Base-by-base conservation (phyloP, 2,888 invertebrate species). In the Eupithecia exiguata region DNA sequence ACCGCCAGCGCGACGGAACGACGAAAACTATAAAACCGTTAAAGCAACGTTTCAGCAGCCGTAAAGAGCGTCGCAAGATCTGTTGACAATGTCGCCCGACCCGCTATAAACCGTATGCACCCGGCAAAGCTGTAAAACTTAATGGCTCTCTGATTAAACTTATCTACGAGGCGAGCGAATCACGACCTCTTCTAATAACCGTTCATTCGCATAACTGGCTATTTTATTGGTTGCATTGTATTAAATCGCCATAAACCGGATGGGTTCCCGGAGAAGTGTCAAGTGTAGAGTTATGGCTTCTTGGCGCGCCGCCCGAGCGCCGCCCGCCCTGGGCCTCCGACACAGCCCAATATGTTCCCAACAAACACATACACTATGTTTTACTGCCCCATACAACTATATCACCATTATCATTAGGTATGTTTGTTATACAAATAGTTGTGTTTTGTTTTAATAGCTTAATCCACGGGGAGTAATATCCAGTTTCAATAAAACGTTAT, bases 11-110 rank as follows among this genome's bases (percentile, higher is more conserved):
- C 91, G 91, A 89, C 92, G 92, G 86, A 92, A 92, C 91, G 92
- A 90, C 93, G 89, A 91, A 93, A 93, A 94, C 94, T 94, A 94
- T 94, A 94, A 94, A 94, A 94, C 92, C 89, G 93, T 93, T 94
- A 94, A 94, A 94, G 93, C 91, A 93, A 92, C 93, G 92, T 94
- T 94, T 93, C 93, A 93, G 91, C 91, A 92, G 93, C 92, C 88
- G 93, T 94, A 94, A 94, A 94, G 94, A 93, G 91, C 90, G 91
- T 91, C 91, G 91, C 92, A 89, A 92, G 94, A 93, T 94, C 93
- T 94, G 93, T 94, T 93, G 94, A 94, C 94, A 94, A 94, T 94
- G 94, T 94, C 93, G 91, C 90, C 90, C 88, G 88, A 69, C 68
- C 90, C 91, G 88, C 93, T 86, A 92, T 94, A 94, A 94, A 94